Conservation (phyloP, 1,140 invertebrate genomes). For the Coelopa frigida region DNA sequence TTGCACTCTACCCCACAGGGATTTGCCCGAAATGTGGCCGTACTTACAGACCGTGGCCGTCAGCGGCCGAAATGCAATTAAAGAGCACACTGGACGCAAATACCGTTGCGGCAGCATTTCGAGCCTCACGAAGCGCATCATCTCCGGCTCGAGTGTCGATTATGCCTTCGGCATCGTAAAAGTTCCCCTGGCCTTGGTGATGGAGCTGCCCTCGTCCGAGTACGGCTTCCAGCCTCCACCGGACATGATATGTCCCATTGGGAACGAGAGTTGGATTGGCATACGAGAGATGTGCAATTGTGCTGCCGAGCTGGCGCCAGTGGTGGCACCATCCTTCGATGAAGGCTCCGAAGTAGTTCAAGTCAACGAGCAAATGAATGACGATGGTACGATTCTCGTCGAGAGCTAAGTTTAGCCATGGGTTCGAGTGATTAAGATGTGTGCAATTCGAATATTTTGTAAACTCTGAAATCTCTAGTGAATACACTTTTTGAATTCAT, state of each 20-base stretch:
- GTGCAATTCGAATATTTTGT: too few relatives aligned
- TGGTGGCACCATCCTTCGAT: too few relatives aligned
- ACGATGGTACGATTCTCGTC: too few relatives aligned
- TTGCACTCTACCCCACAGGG: conserved; percentile 32
- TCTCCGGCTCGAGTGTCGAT: conserved; percentile 63
- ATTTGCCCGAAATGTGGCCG: conserved; percentile 29
- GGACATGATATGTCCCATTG: conserved; percentile 53
- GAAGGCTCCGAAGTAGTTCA: too few relatives aligned
- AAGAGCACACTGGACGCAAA: conserved; percentile 47
- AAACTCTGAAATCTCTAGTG: too few relatives aligned
- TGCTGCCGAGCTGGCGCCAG: conserved; percentile 29
- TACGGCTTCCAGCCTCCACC: conserved; percentile 58
- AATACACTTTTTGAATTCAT: too few relatives aligned
- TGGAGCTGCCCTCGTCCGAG: conserved; percentile 57
- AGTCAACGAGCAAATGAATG: too few relatives aligned
- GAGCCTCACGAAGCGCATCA: conserved; percentile 46
- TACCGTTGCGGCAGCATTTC: conserved; percentile 41
- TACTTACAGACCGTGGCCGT: conserved; percentile 39
- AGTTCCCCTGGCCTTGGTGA: conserved; percentile 60
- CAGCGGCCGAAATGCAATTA: conserved; percentile 47
- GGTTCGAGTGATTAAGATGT: too few relatives aligned
- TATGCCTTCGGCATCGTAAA: conserved; percentile 57
- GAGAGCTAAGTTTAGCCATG: too few relatives aligned
- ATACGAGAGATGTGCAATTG: conserved; percentile 41
- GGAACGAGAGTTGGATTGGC: conserved; percentile 49